A percentile compares a stretch with the other conserved stretches of the same genome.
Evolutionary conservation across 2,113 vertebrate species (phyloP).

Genomic region (Microcebus ravelobensis): DNA sequence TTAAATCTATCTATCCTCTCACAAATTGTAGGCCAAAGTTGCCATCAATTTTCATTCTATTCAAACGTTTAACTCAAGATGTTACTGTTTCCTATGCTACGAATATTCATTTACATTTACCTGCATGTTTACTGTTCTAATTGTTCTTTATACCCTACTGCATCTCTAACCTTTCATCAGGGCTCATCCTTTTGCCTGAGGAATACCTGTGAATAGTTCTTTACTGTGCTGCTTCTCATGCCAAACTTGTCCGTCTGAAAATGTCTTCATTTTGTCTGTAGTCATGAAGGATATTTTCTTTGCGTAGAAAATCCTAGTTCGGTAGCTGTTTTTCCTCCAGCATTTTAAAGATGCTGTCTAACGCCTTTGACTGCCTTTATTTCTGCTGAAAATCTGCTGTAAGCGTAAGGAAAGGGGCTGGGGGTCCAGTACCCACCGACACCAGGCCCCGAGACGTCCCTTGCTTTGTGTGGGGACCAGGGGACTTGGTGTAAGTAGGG

Average conservation of each 20-base stretch:
- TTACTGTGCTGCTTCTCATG: background rate
- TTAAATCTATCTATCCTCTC: background rate
- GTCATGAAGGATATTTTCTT: background rate
- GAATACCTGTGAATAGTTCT: background rate
- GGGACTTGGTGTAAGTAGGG: too few species aligned
- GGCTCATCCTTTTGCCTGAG: background rate
- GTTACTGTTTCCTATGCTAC: fast-evolving
- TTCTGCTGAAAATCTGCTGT: background rate
- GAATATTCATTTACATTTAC: fast-evolving
- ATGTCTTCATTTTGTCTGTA: background rate
- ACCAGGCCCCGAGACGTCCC: too few species aligned
- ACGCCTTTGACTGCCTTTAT: background rate
- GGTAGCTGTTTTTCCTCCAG: background rate
- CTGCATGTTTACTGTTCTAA: fast-evolving
- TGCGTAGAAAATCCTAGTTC: background rate
- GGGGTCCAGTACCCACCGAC: background rate
- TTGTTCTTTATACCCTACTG: background rate
- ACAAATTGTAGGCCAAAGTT: fast-evolving
- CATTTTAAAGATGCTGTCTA: background rate
- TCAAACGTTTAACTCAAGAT: background rate
- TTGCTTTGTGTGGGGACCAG: background rate
- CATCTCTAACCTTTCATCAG: background rate
- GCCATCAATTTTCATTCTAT: background rate
- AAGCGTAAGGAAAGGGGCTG: background rate
- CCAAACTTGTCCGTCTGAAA: background rate